Conservation (phyloP, 2,113 vertebrate species). For the Hemicordylus capensis region DNA sequence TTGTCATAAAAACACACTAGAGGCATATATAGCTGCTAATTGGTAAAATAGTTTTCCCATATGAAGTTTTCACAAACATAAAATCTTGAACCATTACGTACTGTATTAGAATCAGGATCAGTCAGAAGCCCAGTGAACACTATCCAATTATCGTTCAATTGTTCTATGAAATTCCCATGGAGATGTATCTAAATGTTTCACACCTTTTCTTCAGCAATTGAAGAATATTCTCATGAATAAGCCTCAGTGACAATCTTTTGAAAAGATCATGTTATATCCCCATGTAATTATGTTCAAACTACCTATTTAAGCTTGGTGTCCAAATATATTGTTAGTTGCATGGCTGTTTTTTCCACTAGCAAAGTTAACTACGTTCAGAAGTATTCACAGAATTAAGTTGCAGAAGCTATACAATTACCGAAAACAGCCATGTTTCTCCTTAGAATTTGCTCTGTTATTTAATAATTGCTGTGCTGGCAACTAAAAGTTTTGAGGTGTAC, state of each 20-base stretch:
- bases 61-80: background rate
- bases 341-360: background rate
- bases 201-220: background rate
- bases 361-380: background rate
- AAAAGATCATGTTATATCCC: conserved; percentile 12
- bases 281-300: background rate
- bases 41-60: background rate
- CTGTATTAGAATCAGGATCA: background rate
- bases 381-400: background rate
- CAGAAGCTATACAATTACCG: background rate
- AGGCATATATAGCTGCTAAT: background rate
- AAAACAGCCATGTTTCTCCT: background rate
- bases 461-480: background rate
- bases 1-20: background rate
- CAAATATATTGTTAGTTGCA: background rate
- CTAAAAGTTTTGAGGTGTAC: background rate
- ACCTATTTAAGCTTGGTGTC: background rate
- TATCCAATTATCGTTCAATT: background rate
- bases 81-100: conserved; percentile 9
- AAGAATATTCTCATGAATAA: background rate
- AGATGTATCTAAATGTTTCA: background rate
- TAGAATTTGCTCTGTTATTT: background rate
- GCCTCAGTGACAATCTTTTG: background rate
- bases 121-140: background rate
- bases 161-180: background rate